Evolutionary conservation across 2,113 vertebrate genomes (phyloP), one percentile per base, ranked within the genome.

Genomic region (Pionites leucogaster): DNA sequence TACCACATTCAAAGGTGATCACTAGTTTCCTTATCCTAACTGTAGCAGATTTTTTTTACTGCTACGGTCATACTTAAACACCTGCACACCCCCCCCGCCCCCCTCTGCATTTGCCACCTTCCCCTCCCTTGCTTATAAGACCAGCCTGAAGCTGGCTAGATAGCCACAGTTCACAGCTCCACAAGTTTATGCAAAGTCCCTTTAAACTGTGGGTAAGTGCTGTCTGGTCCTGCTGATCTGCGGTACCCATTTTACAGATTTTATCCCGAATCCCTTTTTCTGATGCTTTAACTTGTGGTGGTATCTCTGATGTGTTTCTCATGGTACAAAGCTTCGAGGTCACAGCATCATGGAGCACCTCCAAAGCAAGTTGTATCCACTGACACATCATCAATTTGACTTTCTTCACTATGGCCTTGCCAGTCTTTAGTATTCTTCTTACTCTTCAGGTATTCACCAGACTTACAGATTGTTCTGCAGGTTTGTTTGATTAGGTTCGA

Each of bases 11-110:
- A n/a, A n/a, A n/a, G n/a, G n/a, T 39, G 11, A 62, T 70, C 8
- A 4, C n/a, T 19, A 24, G 2, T 85, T 62, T 52, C 28, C 13
- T 65, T 29, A 25, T 11, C 41, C n/a, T 24, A 55, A 50, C 13
- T 14, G 7, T 28, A 33, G 6, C 24, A 22, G n/a, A 3, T 25
- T 42, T 83, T 44, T 44, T 63, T 44, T 49, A 29, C 17, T 41
- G 18, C 5, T 31, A 20, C n/a, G 33, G 14, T 50, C 28, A 35
- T 15, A 31, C 6, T 60, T 37, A 59, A 53, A 49, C 6, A 20
- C 6, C 15, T 70, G 25, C 11, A 37, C 52, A 1, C 2, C 12
- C 7, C 4, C 1, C 1, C 6, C 35, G 7, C 35, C 35, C 35
- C 35, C 35, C 35, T n/a, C 35, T 57, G 20, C 4, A 4, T 20